Conservation (phyloP, 2,888 invertebrate genomes). For the Psylliodes chrysocephalus region DNA sequence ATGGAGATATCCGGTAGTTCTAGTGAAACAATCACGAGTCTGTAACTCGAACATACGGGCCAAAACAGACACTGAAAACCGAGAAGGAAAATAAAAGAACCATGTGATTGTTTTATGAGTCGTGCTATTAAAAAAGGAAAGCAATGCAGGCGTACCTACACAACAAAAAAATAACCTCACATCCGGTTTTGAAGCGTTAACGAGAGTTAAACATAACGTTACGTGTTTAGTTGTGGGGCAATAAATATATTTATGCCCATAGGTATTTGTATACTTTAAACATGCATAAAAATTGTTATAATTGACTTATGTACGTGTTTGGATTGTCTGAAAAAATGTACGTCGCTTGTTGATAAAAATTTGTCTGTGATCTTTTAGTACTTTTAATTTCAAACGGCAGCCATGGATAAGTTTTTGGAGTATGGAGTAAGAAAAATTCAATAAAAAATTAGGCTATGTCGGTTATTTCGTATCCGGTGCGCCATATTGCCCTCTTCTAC, state of each 20-base stretch:
- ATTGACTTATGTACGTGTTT: slow-evolving; percentile 11
- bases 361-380: no score
- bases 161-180: slow-evolving; percentile 43
- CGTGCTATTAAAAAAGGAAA: slow-evolving; percentile 46
- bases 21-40: slow-evolving; percentile 39
- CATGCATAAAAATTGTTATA: slow-evolving; percentile 25
- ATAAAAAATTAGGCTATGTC: no score
- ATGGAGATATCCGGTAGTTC: slow-evolving; percentile 46
- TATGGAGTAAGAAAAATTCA: no score
- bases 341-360: no score
- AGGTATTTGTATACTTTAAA: slow-evolving; percentile 29
- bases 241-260: slow-evolving; percentile 40
- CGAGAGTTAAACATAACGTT: slow-evolving; percentile 44
- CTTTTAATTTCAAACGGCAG: no score
- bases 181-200: slow-evolving; percentile 47
- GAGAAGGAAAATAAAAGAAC: slow-evolving; percentile 37
- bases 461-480: no score
- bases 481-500: no score
- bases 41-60: slow-evolving; percentile 42
- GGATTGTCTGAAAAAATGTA: slow-evolving; percentile 4
- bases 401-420: no score
- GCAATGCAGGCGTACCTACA: slow-evolving; percentile 37
- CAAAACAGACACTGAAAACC: slow-evolving; percentile 26
- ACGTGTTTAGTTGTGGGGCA: slow-evolving; percentile 38
- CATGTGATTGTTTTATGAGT: slow-evolving; percentile 43